phyloP scores from a whole-genome alignment of 2,113 vertebrate species.

The Urocynchramus pylzowi region DNA sequence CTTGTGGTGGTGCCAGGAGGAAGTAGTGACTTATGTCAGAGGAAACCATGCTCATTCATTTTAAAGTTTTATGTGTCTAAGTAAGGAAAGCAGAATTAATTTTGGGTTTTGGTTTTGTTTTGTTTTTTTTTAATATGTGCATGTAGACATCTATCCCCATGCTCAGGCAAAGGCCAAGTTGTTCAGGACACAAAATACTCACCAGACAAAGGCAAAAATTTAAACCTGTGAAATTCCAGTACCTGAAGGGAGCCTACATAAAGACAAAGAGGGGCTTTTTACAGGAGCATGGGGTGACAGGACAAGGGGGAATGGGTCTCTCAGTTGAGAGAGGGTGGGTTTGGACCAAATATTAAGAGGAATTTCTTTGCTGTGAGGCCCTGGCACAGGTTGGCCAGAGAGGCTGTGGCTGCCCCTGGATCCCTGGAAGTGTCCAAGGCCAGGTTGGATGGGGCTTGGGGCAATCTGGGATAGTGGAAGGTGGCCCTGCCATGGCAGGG shows the following conservation, averaged over 20 bases:
- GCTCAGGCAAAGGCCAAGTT: neutral
- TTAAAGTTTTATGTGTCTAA: neutral
- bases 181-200: neutral
- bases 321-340: neutral
- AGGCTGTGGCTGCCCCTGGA: neutral
- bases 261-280: neutral
- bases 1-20: neutral
- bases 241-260: neutral
- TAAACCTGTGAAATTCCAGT: neutral
- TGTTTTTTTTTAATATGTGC: neutral
- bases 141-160: neutral
- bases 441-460: rapidly evolving
- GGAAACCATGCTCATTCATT: neutral
- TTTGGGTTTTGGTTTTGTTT: neutral
- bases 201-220: neutral
- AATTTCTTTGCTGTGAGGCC: neutral
- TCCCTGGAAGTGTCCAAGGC: neutral
- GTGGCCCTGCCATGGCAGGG: neutral
- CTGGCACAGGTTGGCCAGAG: neutral
- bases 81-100: neutral
- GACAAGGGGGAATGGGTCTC: neutral
- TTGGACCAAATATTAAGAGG: neutral
- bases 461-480: neutral
- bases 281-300: neutral
- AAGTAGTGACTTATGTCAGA: neutral